Conservation (phyloP, 1,140 invertebrate species). For the Drosophila bipectinata region DNA sequence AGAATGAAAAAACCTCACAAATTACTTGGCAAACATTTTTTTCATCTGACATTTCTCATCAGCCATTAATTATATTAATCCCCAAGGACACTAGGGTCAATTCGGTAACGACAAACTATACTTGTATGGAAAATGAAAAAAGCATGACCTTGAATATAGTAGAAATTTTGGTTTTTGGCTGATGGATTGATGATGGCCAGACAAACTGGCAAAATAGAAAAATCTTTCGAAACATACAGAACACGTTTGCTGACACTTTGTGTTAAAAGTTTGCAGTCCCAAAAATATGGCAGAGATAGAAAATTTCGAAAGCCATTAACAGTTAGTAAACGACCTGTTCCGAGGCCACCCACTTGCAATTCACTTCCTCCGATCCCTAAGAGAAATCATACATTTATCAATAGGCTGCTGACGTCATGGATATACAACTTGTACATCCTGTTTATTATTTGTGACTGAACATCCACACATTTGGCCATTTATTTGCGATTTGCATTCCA, state of each 20-base stretch:
- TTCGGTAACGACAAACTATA: conserved; percentile 10
- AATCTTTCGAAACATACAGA: neutral
- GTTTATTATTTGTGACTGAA: conserved; percentile 64
- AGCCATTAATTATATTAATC: conserved; percentile 6
- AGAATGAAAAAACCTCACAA: neutral
- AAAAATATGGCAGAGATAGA: conserved; percentile 5
- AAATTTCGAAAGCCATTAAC: conserved; percentile 22
- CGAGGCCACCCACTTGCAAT: conserved; percentile 18
- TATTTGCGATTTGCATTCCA: conserved; percentile 52
- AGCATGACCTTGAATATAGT: conserved; percentile 39
- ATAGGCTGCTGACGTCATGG: conserved; percentile 52
- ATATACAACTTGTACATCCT: conserved; percentile 56
- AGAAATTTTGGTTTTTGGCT: conserved; percentile 3
- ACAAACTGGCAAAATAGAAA: conserved; percentile 34
- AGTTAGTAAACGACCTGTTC: conserved; percentile 3
- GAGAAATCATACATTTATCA: conserved; percentile 32
- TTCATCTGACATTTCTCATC: conserved; percentile 2
- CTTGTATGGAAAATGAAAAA: conserved; percentile 34
- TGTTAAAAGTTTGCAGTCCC: conserved; percentile 4
- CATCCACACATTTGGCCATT: conserved; percentile 14
- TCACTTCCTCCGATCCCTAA: conserved; percentile 4
- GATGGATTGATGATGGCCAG: conserved; percentile 39
- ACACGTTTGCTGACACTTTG: conserved; percentile 38
- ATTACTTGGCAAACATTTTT: neutral
- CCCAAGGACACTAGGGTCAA: conserved; percentile 38